Conservation (phyloP, 2,888 invertebrate genomes). For the Monoplex corrugatus region DNA sequence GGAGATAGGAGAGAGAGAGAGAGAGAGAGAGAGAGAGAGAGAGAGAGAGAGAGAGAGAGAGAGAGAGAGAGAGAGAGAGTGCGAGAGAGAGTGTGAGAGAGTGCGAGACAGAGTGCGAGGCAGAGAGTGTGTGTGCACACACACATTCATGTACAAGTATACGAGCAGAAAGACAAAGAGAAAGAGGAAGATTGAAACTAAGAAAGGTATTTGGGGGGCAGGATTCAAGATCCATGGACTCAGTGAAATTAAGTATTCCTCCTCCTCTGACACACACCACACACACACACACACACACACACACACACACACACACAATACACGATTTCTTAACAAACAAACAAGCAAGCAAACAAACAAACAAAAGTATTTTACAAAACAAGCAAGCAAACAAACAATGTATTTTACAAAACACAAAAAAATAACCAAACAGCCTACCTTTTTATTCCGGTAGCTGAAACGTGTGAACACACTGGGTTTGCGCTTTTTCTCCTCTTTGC, state of each 20-base stretch:
- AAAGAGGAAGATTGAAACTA: not conserved
- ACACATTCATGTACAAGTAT: too few relatives aligned
- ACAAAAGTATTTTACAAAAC: not conserved
- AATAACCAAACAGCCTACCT: slow-evolving; percentile 61
- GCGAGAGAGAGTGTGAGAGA: not conserved
- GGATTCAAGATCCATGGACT: not conserved
- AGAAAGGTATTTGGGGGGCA: too few relatives aligned
- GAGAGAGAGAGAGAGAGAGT: slow-evolving; percentile 29
- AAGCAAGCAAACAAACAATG: not conserved
- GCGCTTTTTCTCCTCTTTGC: slow-evolving; percentile 72
- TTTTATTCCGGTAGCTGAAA: slow-evolving; percentile 76
- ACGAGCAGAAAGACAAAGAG: not conserved
- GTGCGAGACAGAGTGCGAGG: too few relatives aligned
- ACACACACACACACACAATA: not conserved
- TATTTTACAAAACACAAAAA: not conserved
- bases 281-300: not conserved
- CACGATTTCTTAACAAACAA: not conserved
- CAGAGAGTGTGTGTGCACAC: too few relatives aligned
- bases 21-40: slow-evolving; percentile 42
- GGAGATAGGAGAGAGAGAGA: not conserved
- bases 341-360: not conserved
- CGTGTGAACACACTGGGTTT: slow-evolving; percentile 77
- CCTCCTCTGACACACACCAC: not conserved
- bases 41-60: slow-evolving; percentile 28
- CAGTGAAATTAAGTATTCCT: too few relatives aligned